Conservation (phyloP, 2,113 vertebrate genomes). For the Silurus asotus region DNA sequence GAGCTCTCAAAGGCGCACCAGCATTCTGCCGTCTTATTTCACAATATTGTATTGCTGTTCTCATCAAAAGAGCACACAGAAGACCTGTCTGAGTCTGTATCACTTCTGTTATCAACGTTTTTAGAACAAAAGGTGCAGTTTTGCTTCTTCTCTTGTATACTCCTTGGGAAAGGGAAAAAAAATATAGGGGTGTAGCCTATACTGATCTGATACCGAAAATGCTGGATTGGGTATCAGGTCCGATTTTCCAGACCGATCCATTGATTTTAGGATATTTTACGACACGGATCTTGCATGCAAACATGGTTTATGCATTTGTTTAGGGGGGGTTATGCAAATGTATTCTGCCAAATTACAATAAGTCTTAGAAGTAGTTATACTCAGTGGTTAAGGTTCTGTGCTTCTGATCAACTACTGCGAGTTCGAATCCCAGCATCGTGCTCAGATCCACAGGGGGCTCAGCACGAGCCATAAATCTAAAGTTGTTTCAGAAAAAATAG, state of each 20-base stretch:
- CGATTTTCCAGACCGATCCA: background rate
- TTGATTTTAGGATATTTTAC: background rate
- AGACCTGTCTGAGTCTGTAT: background rate
- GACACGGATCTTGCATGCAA: background rate
- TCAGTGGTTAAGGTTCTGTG: background rate
- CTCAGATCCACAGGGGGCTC: background rate
- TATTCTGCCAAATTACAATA: background rate
- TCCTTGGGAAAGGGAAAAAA: background rate
- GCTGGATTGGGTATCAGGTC: background rate
- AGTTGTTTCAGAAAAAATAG: background rate
- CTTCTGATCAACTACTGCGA: background rate
- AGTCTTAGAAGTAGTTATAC: background rate
- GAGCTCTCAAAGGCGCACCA: conserved; percentile 8
- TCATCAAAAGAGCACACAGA: background rate
- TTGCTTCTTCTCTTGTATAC: background rate
- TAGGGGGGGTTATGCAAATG: background rate
- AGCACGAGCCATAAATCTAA: background rate
- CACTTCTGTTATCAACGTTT: background rate
- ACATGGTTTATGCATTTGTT: background rate
- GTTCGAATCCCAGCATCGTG: background rate
- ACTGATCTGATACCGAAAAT: background rate
- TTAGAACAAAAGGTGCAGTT: background rate
- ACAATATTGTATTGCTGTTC: background rate
- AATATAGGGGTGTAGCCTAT: background rate
- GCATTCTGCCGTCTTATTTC: conserved; percentile 27